Conservation (phyloP, 2,888 invertebrate species). For the Pollenia labialis region DNA sequence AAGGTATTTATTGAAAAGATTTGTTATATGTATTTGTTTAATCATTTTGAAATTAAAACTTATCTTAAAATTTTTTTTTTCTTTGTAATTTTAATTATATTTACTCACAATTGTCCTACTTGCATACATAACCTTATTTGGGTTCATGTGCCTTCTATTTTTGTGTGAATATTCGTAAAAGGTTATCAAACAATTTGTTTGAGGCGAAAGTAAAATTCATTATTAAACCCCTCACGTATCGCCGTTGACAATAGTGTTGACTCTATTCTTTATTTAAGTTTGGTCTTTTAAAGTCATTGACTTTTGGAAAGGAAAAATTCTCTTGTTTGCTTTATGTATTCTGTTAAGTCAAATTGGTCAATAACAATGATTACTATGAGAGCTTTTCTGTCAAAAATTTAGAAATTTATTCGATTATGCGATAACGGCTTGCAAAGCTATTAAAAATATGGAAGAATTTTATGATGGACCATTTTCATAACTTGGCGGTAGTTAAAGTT, state of each 20-base stretch:
- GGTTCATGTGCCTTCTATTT: conserved; percentile 14
- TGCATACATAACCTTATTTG: conserved; percentile 72
- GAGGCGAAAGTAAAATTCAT: conserved; percentile 71
- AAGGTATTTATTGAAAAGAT: conserved; percentile 74
- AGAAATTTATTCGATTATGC: too few species aligned
- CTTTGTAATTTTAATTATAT: conserved; percentile 27
- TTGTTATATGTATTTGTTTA: conserved; percentile 12
- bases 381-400: not conserved
- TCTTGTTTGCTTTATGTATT: not conserved
- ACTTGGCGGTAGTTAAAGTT: too few species aligned
- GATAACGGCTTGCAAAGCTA: too few species aligned
- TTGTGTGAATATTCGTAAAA: not conserved
- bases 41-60: conserved; percentile 59
- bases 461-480: too few species aligned
- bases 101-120: conserved; percentile 62
- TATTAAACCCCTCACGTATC: conserved; percentile 62
- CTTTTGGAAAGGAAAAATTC: conserved; percentile 25
- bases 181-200: conserved; percentile 22
- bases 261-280: conserved; percentile 38
- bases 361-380: not conserved
- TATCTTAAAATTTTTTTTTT: conserved; percentile 7
- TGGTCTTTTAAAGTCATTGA: conserved; percentile 45
- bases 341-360: not conserved
- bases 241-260: not conserved
- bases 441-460: too few species aligned